These are phyloP conservation scores for Paguma larvata DNA, from an alignment of 2,797 vertebrate species.

Conservation along the genomic window DNA sequence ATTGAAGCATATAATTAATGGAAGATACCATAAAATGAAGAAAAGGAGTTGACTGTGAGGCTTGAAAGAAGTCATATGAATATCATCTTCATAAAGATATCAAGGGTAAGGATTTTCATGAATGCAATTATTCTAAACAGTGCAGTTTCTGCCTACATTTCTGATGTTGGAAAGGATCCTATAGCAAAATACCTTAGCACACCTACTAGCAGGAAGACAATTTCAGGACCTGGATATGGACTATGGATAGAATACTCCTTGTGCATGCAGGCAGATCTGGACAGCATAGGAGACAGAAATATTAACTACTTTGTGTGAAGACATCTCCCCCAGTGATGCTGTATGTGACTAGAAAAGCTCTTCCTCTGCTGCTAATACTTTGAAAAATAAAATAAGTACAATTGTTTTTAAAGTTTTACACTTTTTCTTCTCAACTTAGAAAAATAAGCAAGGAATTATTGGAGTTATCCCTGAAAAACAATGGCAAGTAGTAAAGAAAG, in stretches of 20 bases:
- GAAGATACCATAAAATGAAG: conserved; percentile 18
- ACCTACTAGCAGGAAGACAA: background rate
- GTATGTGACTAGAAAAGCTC: background rate
- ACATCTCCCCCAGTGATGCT: background rate
- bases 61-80: background rate
- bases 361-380: background rate
- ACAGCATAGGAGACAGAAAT: background rate
- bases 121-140: conserved; percentile 16
- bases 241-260: background rate
- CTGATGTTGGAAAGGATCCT: background rate
- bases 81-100: background rate
- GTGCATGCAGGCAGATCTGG: background rate
- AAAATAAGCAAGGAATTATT: background rate
- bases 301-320: too few relatives aligned
- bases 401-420: background rate
- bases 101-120: background rate
- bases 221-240: background rate
- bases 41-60: background rate
- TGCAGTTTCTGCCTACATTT: background rate
- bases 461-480: background rate
- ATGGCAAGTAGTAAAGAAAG: background rate
- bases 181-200: background rate
- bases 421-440: background rate
- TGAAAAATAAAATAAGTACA: background rate
- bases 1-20: background rate